Evolutionary conservation across 2,888 invertebrate genomes (phyloP).

Genomic region (Epinotia demarniana): DNA sequence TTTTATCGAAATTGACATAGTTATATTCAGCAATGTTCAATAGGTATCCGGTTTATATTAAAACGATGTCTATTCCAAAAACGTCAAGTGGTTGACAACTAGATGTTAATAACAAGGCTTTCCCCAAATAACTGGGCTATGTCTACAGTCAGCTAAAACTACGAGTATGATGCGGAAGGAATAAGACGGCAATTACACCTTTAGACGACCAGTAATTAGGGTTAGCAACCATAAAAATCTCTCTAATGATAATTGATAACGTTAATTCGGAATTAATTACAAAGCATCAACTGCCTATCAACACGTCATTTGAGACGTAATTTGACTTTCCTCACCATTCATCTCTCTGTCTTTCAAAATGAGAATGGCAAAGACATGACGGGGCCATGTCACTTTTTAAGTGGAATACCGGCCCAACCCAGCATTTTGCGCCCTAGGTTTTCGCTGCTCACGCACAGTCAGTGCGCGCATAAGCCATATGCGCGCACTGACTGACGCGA

Average conservation of each 20-base stretch:
- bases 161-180: constrained; percentile 29
- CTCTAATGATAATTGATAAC: background rate
- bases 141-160: constrained; percentile 30
- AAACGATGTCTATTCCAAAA: background rate
- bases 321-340: too few species aligned
- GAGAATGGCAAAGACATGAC: too few species aligned
- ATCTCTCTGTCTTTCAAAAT: too few species aligned
- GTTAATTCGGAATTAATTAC: background rate
- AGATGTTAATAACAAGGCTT: constrained; percentile 28
- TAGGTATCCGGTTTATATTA: background rate
- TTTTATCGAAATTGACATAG: background rate
- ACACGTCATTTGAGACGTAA: too few species aligned
- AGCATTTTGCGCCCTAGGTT: too few species aligned
- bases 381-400: too few species aligned
- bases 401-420: too few species aligned
- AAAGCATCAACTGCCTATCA: background rate
- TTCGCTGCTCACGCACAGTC: too few species aligned
- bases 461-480: too few species aligned
- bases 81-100: constrained; percentile 28
- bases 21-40: background rate
- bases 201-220: constrained; percentile 20
- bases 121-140: constrained; percentile 40
- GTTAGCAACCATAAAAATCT: background rate
- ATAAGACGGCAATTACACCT: constrained; percentile 10
- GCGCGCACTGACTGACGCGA: too few species aligned